These are phyloP conservation scores for Matsumyia berberina DNA, from an alignment of 2,888 invertebrate genomes.

Conservation along the genomic window DNA sequence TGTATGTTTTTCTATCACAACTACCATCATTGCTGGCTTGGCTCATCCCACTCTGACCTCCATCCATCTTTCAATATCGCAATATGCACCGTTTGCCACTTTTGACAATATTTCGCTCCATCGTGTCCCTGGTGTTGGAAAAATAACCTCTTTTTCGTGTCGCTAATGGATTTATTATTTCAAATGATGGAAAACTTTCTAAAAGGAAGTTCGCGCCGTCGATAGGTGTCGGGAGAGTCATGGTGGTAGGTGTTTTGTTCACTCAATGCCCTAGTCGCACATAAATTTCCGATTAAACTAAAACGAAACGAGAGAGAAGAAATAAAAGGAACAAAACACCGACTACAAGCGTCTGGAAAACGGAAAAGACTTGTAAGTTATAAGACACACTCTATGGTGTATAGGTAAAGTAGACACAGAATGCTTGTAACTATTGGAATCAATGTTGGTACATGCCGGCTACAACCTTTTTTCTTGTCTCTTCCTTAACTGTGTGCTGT, in stretches of 20 bases:
- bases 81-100: not conserved
- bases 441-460: conserved; percentile 69
- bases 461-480: conserved; percentile 74
- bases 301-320: conserved; percentile 40
- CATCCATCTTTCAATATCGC: conserved; percentile 61
- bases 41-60: conserved; percentile 71
- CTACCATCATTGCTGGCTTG: not conserved
- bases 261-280: conserved; percentile 71
- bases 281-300: conserved; percentile 71
- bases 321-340: conserved; percentile 11
- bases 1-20: conserved; percentile 14
- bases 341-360: conserved; percentile 60
- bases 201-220: conserved; percentile 58
- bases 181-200: conserved; percentile 75
- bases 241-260: conserved; percentile 37
- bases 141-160: conserved; percentile 69
- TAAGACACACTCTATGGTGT: conserved; percentile 46
- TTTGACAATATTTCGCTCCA: conserved; percentile 22
- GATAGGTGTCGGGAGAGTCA: conserved; percentile 54
- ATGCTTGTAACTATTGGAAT: conserved; percentile 56
- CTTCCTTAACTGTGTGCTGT: conserved; percentile 22
- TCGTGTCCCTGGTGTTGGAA: conserved; percentile 25
- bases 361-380: conserved; percentile 69
- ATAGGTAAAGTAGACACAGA: conserved; percentile 63
- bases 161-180: conserved; percentile 76